Percentiles rank a stretch among this genome's conserved stretches.
Conservation (phyloP, 1,140 invertebrate genomes). For the Heterodera schachtii region DNA sequence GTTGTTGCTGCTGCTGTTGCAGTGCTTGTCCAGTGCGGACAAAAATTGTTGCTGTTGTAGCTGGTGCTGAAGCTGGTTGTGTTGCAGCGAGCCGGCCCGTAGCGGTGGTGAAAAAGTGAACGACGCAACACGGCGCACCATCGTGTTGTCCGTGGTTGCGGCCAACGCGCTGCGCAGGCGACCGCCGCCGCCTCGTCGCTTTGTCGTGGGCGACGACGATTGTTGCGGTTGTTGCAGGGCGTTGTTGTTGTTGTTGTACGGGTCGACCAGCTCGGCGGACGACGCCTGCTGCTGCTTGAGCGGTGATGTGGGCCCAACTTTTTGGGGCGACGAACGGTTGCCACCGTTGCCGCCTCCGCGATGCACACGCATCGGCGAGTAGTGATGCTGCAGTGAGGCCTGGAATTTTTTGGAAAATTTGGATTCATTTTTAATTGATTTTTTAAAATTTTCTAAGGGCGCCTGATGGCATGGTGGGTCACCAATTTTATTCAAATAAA, state of each 20-base stretch:
- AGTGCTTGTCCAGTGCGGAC: background rate
- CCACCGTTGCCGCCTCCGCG: background rate
- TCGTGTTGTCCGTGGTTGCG: conserved; percentile 19
- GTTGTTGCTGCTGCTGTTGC: background rate
- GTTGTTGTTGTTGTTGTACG: too few species aligned
- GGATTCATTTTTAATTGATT: too few species aligned
- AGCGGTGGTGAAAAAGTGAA: conserved; percentile 33
- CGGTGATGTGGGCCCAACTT: background rate
- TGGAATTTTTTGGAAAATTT: too few species aligned
- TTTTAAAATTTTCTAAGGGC: too few species aligned
- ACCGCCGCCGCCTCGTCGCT: background rate
- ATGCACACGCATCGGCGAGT: background rate
- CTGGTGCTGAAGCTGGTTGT: background rate
- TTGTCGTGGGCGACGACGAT: background rate
- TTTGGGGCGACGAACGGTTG: background rate
- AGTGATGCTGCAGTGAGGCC: background rate
- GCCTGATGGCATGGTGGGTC: too few species aligned
- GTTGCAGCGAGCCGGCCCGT: background rate
- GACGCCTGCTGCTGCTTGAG: too few species aligned
- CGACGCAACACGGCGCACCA: conserved; percentile 34
- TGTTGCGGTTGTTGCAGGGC: background rate
- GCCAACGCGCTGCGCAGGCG: background rate
- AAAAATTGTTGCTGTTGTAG: too few species aligned
- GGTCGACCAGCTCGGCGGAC: too few species aligned
- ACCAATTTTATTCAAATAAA: too few species aligned